phyloP scores from a whole-genome alignment of 2,888 invertebrate genomes.

The Stomorhina lunata region DNA sequence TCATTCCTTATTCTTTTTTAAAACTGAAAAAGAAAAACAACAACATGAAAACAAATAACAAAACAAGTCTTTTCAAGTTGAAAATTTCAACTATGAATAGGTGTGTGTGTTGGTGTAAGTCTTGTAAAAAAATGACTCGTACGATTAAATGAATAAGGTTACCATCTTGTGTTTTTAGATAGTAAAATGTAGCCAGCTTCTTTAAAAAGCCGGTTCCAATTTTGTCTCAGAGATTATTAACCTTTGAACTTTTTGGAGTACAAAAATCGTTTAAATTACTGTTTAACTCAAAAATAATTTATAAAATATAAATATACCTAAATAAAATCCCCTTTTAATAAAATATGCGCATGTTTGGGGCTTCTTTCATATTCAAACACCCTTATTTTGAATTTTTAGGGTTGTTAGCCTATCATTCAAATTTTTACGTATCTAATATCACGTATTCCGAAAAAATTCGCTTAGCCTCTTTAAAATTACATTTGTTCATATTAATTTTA shows the following conservation, averaged over 20 bases:
- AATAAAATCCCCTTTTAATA: too few relatives aligned
- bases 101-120: constrained; percentile 8
- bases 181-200: too few relatives aligned
- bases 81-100: neutral
- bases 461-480: neutral
- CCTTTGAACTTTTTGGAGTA: too few relatives aligned
- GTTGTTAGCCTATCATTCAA: neutral
- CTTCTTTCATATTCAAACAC: neutral
- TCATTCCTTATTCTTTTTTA: constrained; percentile 12
- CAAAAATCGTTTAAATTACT: neutral
- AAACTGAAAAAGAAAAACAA: neutral
- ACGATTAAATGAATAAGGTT: constrained; percentile 15
- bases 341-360: constrained; percentile 3
- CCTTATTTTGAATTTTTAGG: neutral
- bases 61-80: neutral
- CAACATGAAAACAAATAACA: constrained; percentile 34
- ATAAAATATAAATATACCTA: too few relatives aligned
- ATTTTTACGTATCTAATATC: constrained; percentile 5
- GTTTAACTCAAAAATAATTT: neutral
- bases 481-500: too few relatives aligned
- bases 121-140: constrained; percentile 2
- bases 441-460: constrained; percentile 30
- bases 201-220: neutral
- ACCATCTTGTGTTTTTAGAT: neutral
- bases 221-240: neutral